These are phyloP conservation scores for Stegostoma tigrinum DNA, from an alignment of 2,113 vertebrate genomes.

Conservation along the genomic window DNA sequence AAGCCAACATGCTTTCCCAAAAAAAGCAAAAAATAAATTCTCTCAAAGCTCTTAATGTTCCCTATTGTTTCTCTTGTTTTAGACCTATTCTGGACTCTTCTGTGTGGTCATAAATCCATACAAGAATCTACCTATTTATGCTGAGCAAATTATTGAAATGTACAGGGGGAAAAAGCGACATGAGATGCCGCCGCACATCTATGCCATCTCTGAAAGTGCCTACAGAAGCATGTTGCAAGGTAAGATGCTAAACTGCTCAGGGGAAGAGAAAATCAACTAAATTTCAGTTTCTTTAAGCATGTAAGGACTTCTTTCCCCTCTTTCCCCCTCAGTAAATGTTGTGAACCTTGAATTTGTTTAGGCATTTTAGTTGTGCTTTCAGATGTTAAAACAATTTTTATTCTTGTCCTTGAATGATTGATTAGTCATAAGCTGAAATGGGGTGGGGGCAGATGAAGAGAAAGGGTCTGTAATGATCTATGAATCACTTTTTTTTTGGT, in stretches of 20 bases:
- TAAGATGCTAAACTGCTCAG: slow-evolving; percentile 51
- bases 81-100: slow-evolving; percentile 98
- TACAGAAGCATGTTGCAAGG: slow-evolving; percentile 99
- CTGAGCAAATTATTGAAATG: slow-evolving; percentile 97
- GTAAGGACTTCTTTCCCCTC: no score
- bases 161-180: slow-evolving; percentile 96
- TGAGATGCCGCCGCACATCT: slow-evolving; percentile 97
- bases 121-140: slow-evolving; percentile 97
- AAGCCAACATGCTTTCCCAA: no score
- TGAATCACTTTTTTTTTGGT: neutral
- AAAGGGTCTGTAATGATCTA: neutral
- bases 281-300: neutral
- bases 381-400: neutral
- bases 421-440: neutral
- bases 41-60: neutral
- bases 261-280: neutral
- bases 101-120: slow-evolving; percentile 98
- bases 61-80: slow-evolving; percentile 40
- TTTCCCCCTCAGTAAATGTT: neutral
- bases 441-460: neutral
- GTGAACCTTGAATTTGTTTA: neutral
- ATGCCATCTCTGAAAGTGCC: slow-evolving; percentile 92
- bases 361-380: neutral
- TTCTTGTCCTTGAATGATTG: neutral
- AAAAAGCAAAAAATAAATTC: no score